phyloP scores from a whole-genome alignment of 2,888 invertebrate species.

The Hypsopygia costalis region DNA sequence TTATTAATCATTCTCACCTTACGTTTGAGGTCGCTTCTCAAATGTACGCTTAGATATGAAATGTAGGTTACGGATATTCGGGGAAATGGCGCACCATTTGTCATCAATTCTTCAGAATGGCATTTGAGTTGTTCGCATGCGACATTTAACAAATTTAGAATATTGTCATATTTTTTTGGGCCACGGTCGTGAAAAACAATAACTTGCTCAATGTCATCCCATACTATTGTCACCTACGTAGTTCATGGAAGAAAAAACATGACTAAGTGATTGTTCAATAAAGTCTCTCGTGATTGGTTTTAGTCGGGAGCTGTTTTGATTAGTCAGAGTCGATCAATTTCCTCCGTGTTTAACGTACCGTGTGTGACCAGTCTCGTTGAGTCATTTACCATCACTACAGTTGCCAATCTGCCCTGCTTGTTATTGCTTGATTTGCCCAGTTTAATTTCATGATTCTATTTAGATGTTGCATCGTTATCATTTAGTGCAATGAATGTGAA shows the following conservation, averaged over 20 bases:
- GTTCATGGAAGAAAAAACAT: no score
- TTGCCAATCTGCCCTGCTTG: not conserved
- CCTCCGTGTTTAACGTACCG: not conserved
- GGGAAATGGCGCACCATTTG: not conserved
- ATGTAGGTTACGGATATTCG: not conserved
- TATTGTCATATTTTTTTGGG: not conserved
- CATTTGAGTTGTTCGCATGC: no score
- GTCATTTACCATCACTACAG: not conserved
- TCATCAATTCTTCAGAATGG: no score
- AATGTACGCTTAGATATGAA: not conserved
- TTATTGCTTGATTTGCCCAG: no score
- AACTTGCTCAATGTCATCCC: not conserved
- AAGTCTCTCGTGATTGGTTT: no score
- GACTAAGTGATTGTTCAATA: no score
- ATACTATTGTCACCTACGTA: not conserved
- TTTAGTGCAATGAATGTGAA: not conserved
- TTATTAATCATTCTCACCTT: constrained; percentile 9
- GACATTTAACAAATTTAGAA: no score
- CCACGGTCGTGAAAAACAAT: not conserved
- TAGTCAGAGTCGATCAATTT: not conserved
- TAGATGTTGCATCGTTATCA: not conserved
- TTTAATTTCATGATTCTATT: not conserved
- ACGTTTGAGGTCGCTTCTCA: not conserved
- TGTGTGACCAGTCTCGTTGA: not conserved
- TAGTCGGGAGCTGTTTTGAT: not conserved